phyloP scores from a whole-genome alignment of 1,140 invertebrate genomes.

The Mizuhopecten yessoensis region DNA sequence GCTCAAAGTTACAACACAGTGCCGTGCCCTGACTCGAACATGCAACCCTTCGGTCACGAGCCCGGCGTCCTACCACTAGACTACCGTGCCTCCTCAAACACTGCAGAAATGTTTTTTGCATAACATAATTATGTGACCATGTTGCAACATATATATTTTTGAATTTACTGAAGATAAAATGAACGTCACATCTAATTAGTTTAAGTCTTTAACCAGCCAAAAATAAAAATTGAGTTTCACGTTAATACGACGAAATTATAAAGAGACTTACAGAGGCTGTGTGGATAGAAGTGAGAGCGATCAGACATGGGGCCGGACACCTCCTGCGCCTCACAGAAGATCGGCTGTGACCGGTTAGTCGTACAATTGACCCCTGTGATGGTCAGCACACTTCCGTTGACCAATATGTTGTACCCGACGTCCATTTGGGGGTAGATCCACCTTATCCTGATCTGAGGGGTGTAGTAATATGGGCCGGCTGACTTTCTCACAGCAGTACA shows the following conservation, averaged over 20 bases:
- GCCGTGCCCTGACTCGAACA: no score
- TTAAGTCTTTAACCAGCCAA: no score
- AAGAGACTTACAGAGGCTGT: slow-evolving; percentile 50
- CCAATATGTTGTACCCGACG: slow-evolving; percentile 43
- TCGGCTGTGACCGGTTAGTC: slow-evolving; percentile 44
- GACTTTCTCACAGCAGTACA: slow-evolving; percentile 35
- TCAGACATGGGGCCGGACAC: slow-evolving; percentile 41
- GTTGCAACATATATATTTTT: not conserved
- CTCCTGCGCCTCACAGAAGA: slow-evolving; percentile 49
- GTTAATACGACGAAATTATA: no score
- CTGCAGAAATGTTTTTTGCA: no score
- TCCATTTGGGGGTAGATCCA: slow-evolving; percentile 48
- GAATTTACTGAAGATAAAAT: no score
- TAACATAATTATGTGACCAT: not conserved
- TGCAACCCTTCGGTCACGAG: no score
- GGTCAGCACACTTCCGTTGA: slow-evolving; percentile 35
- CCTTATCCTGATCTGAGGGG: not conserved
- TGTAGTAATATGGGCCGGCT: slow-evolving; percentile 19
- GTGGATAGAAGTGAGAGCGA: slow-evolving; percentile 50
- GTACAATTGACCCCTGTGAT: slow-evolving; percentile 18
- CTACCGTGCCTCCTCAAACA: no score
- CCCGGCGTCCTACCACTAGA: no score
- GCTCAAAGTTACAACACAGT: no score
- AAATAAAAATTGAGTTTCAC: no score
- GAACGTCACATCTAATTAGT: no score